Conservation (phyloP, 2,113 vertebrate species). For the Hemibagrus wyckioides region DNA sequence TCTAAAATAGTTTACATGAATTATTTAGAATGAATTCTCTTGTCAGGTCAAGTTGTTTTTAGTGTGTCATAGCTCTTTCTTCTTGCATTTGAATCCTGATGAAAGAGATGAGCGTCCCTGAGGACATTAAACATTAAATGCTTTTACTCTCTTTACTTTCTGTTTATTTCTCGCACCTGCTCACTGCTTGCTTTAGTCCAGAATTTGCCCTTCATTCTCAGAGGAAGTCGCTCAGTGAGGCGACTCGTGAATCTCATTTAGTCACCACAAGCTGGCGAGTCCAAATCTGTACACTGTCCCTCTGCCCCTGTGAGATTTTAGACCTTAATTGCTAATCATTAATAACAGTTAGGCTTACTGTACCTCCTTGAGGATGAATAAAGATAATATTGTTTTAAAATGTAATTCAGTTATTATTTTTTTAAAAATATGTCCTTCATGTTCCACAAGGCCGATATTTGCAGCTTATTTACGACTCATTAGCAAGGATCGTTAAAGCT, state of each 20-base stretch:
- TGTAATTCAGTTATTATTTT: not conserved
- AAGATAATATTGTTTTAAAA: not conserved
- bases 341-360: not conserved
- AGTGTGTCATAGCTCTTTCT: not conserved
- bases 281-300: not conserved
- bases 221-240: not conserved
- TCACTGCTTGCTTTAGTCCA: not conserved
- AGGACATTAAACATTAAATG: not conserved
- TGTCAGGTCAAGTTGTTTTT: conserved; percentile 5
- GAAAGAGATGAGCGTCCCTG: not conserved
- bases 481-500: conserved; percentile 7
- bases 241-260: not conserved
- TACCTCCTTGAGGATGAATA: conserved; percentile 1
- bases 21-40: conserved; percentile 17
- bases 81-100: conserved; percentile 10
- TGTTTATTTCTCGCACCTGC: not conserved
- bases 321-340: not conserved
- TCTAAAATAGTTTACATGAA: conserved; percentile 32
- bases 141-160: not conserved
- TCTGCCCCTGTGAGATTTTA: not conserved
- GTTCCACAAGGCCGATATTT: not conserved
- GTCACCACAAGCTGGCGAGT: not conserved
- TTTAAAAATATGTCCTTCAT: not conserved
- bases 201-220: not conserved
- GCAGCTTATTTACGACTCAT: not conserved